Evolutionary conservation across 2,888 invertebrate species (phyloP).

Genomic region (Seladonia tumulorum): DNA sequence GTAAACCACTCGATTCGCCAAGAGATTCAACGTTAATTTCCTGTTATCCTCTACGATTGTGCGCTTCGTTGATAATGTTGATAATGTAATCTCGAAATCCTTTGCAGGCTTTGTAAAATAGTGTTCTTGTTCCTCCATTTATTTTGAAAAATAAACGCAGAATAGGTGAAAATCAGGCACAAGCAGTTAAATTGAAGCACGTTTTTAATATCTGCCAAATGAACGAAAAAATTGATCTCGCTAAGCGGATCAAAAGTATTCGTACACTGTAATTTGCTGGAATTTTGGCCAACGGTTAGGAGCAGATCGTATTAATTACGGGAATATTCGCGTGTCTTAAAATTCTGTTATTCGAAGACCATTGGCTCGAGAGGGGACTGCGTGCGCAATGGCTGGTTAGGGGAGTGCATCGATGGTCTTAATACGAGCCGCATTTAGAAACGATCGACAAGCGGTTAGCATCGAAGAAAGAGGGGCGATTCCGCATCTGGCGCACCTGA

Average conservation of each 20-base stretch:
- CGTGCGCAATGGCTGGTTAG: background rate
- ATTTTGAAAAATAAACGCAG: too few relatives aligned
- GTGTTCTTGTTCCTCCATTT: too few relatives aligned
- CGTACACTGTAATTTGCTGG: background rate
- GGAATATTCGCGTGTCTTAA: background rate
- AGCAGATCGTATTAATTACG: background rate
- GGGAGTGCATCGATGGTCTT: constrained; percentile 4
- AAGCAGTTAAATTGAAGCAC: too few relatives aligned
- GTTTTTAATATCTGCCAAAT: too few relatives aligned
- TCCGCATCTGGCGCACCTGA: constrained; percentile 83
- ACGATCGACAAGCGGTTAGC: constrained; percentile 82
- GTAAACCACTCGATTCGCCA: background rate
- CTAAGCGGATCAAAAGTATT: too few relatives aligned
- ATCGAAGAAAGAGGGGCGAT: constrained; percentile 77
- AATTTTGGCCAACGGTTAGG: background rate
- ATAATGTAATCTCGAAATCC: too few relatives aligned
- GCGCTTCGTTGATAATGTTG: too few relatives aligned
- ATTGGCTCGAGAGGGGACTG: background rate
- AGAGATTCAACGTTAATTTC: background rate
- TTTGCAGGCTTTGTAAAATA: too few relatives aligned
- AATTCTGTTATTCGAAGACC: background rate
- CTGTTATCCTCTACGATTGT: background rate
- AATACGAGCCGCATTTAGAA: constrained; percentile 64
- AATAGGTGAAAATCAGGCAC: too few relatives aligned
- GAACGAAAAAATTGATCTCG: too few relatives aligned